Evolutionary conservation across 2,888 invertebrate genomes (phyloP), one percentile per base, ranked within the genome.

Genomic region (Cosmia pyralina): DNA sequence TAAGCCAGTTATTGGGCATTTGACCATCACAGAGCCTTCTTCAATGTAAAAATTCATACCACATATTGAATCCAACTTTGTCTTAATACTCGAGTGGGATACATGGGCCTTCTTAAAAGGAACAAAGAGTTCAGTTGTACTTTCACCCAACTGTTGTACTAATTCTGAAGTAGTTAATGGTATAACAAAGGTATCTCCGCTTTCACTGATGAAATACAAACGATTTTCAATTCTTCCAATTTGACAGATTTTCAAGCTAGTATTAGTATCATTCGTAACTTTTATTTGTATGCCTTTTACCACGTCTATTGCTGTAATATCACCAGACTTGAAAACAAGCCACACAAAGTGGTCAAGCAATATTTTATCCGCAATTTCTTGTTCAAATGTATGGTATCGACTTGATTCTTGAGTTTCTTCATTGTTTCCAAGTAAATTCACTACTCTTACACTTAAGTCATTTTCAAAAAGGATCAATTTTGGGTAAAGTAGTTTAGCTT

Each of bases 1-100:
- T 69, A 93, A 41, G 19, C 93, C 93, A 66, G 95, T 94, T 46
- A 91, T 2, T 19, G 92, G 92, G 74, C 96, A 96, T 85, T 89
- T 82, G 6, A 90, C 69, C 41, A 86, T 80, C 7, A 94, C 22
- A 64, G 75, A 85, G 34, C 89, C 89, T 19, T 81, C 79, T 75
- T 92, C 87, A 71, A 91, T 85, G 62, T 75, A 88, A 53, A 92
- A 79, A 74, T 88, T 71, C 13, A 94, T 77, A 50, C 93, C 95
- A 87, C 91, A 87, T 59, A 87, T 55, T 68, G 66, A 52, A 53
- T 44, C 38, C 60, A 70, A 46, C 34, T 72, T 76, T 64, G 22
- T 52, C 72, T 83, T 69, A 77, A 72, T 70, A 69, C 65, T 83
- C 62, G 65, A 76, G 38, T 75, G 72, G 50, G 70, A 62, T 44